These are phyloP conservation scores for Esox masquinongy DNA, from an alignment of 2,797 vertebrate genomes.

Conservation along the genomic window DNA sequence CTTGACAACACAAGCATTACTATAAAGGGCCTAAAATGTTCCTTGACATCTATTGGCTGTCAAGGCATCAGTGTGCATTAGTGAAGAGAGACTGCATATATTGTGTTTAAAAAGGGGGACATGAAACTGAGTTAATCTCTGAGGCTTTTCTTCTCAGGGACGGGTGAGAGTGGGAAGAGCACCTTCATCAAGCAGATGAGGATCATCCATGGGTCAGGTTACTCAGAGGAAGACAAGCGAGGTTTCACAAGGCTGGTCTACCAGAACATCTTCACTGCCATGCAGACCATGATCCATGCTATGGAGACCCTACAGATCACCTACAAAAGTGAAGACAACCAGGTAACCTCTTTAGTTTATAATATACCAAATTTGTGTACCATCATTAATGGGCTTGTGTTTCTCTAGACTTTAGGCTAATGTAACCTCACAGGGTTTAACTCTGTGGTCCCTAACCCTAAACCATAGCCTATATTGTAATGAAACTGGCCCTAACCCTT, in stretches of 20 bases:
- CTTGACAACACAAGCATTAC: background rate
- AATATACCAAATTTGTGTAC: background rate
- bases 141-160: conserved; percentile 77
- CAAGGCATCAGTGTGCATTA: background rate
- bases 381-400: background rate
- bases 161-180: conserved; percentile 97
- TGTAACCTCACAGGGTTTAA: no score
- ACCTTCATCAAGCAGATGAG: conserved; percentile 98
- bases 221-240: conserved; percentile 93
- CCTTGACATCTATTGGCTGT: background rate
- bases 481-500: no score
- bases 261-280: conserved; percentile 96
- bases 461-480: no score
- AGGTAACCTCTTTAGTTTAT: conserved; percentile 72
- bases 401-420: background rate
- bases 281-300: conserved; percentile 95
- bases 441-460: no score
- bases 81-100: background rate
- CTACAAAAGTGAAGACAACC: conserved; percentile 88
- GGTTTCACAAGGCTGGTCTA: conserved; percentile 90
- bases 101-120: background rate
- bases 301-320: conserved; percentile 91
- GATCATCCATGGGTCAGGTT: conserved; percentile 95
- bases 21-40: background rate
- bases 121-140: background rate